Evolutionary conservation across 2,888 invertebrate species (phyloP), one percentile per base, ranked within the genome.

Genomic region (Lathronympha strigana): DNA sequence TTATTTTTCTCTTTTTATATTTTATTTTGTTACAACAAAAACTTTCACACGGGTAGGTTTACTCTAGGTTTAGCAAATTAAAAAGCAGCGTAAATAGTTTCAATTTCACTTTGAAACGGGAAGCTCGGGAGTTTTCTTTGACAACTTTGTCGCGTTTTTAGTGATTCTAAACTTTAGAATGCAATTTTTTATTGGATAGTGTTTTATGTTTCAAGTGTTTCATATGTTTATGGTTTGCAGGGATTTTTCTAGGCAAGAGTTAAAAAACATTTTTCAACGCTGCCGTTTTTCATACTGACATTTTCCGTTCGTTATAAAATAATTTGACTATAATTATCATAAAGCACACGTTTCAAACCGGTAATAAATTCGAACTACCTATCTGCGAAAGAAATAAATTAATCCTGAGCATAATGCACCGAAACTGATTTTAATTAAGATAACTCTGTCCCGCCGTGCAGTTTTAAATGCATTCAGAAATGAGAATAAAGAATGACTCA

Each of bases 401-500:
- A 60, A 53, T 47, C 53, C 58, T 8, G 60, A 45, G 36, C 51
- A 64, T 64, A 60, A 60, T 64, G 64, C 64, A 58, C 43, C 53
- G 51, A 53, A 43, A 60, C 64, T 38, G 60, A 64, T 64, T 64
- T 60, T 38, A 64, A 64, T 64, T 64, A 64, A 60, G 64, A 64
- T 64, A 53, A 28, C 55, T 31, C 47, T 13, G 11, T 40, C 19
- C 21, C 33, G 43, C 25, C 40, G 45, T 45, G 58, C 51, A 60
- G 60, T 60, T 51, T 60, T 28, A 38, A 60, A 60, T 47, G 53
- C 53, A 60, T 64, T 23, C 64, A 60, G 60, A 60, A 25, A 60
- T 47, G 53, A 45, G 40, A 64, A 45, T 25, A 28, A 45, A 36
- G 15, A 40, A 40, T 4, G 43, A n/a, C 47, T 58, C 25, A 15